These are phyloP conservation scores for Pseudococcus viburni DNA, from an alignment of 2,888 invertebrate genomes.

Conservation along the genomic window DNA sequence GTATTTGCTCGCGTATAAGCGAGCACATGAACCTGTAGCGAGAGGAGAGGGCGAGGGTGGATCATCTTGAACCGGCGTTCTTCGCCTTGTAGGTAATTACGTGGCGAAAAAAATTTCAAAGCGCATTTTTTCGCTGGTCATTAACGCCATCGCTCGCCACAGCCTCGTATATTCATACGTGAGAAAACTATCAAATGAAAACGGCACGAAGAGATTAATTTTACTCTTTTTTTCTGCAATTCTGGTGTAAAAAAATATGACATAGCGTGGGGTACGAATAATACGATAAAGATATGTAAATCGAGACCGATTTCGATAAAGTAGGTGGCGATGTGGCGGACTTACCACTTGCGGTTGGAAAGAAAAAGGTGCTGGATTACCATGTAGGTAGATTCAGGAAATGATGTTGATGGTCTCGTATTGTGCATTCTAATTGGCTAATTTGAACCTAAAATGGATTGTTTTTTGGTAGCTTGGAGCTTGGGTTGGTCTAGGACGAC, in stretches of 20 bases:
- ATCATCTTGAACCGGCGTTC: neutral
- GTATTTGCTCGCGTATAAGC: neutral
- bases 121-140: conserved; percentile 38
- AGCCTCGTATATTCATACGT: neutral
- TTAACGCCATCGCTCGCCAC: neutral
- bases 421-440: conserved; percentile 40
- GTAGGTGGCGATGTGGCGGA: neutral
- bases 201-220: neutral
- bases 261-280: neutral
- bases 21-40: neutral
- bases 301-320: neutral
- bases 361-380: neutral
- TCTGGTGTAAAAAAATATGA: neutral
- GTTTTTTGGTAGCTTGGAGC: neutral
- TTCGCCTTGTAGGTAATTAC: conserved; percentile 23
- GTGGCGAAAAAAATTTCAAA: conserved; percentile 36
- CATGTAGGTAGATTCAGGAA: conserved; percentile 37
- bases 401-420: conserved; percentile 28
- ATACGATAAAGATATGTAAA: neutral
- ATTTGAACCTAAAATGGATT: neutral
- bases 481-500: neutral
- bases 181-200: conserved; percentile 47
- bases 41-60: neutral
- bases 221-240: neutral
- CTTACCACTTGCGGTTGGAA: neutral